Evolutionary conservation across 2,888 invertebrate genomes (phyloP), one percentile per base, ranked within the genome.

Genomic region (Cylloceria caligata): DNA sequence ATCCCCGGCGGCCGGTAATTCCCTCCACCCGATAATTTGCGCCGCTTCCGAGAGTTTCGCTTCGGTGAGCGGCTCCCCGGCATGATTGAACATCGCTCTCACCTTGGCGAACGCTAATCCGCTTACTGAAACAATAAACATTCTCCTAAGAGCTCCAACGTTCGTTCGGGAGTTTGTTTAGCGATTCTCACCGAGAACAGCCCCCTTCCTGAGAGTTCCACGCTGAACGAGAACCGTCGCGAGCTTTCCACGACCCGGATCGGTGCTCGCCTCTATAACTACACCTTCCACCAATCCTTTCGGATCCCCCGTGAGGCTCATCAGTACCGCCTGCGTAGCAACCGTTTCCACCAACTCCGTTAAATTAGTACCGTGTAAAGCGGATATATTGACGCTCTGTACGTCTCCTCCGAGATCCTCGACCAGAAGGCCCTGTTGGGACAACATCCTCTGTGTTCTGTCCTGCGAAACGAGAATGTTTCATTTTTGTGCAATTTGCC

Each of bases 351-450:
- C 95, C 69, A 99, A 93, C 0, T 94, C 93, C 74, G 96, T 94
- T 34, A 99, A 93, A 92, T 98, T 97, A 3, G 94, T 95, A 75
- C 96, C 95, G 93, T 97, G 96, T 0, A 98, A 93, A 0, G 99
- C 99, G 0, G 99, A 99, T 81, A 99, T 96, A 0, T 96, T 96
- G 72, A 99, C 96, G 2, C 96, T 96, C 93, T 99, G 99, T 1
- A 98, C 94, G 82, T 99, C 98, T 0, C 99, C 99, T 0, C 99
- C 99, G 72, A 96, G 92, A 16, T 96, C 96, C 93, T 99, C 99
- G 55, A 97, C 95, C 30, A 96, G 94, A 9, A 99, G 93, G 5
- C 97, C 98, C 90, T 96, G 95, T 88, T 96, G 94, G 0, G 97
- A 93, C 13, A 99, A 93, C 92, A 96, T 96, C 27, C 94, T 94